Evolutionary conservation across 2,113 vertebrate genomes (phyloP).

Genomic region (Pogonocichla stellata): DNA sequence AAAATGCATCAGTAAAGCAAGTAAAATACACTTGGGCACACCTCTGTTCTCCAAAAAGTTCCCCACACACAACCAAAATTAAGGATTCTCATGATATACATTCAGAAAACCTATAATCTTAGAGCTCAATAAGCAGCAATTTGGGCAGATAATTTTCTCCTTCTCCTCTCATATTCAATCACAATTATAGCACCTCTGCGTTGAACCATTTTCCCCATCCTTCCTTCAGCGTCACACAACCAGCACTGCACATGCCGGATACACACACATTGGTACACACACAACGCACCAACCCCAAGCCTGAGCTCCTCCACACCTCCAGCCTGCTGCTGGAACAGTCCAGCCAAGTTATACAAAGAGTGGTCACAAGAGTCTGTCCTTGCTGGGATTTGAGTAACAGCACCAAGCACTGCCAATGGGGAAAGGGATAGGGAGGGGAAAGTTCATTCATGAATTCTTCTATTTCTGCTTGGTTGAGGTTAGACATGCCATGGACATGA

Average conservation of each 20-base stretch:
- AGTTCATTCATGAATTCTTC: constrained; percentile 54
- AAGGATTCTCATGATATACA: not conserved
- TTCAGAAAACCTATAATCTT: not conserved
- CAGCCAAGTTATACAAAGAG: not conserved
- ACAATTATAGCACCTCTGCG: not conserved
- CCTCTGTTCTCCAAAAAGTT: not conserved
- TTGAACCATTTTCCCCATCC: not conserved
- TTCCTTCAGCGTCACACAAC: accelerated
- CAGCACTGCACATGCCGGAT: not conserved
- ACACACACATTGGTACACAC: not conserved
- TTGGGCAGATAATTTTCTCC: not conserved
- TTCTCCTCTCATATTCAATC: not conserved
- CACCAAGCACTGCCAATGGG: not conserved
- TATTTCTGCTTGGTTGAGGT: constrained; percentile 18
- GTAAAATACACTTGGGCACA: not conserved
- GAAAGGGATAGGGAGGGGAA: not conserved
- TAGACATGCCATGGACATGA: not conserved
- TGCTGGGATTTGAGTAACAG: not conserved
- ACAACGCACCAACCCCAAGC: not conserved
- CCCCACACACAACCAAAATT: not conserved
- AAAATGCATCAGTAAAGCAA: not conserved
- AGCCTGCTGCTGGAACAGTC: not conserved
- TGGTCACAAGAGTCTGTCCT: not conserved
- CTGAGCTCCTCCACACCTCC: not conserved
- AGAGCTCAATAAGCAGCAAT: not conserved